Base-by-base conservation (phyloP, 2,797 vertebrate genomes). In the Uromys caudimaculatus region DNA sequence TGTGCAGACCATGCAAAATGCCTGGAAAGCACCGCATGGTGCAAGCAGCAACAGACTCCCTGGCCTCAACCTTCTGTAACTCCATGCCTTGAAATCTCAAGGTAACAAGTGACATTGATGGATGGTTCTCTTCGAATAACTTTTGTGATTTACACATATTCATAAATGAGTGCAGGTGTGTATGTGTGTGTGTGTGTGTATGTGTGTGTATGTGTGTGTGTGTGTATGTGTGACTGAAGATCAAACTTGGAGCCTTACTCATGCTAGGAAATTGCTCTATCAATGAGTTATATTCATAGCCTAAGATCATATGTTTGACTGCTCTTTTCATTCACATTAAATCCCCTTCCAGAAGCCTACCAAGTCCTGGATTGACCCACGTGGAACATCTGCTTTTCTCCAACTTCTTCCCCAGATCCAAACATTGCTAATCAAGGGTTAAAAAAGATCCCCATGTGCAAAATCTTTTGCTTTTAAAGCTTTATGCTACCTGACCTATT, bases 401-500 rank as follows among this genome's bases (percentile, higher is more conserved):
- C 54, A 19, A 69, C 35, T 17, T 62, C 24, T 92, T 35, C 35
- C 35, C 73, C 35, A 69, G 32, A 24, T 41, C 62, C 60, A 89
- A 92, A 73, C 60, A 14, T 50, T 89, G 32, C 52, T 90, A 91
- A 83, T 50, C 79, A 83, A 85, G 29, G 5, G 78, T 94, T 96
- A 90, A 64, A 64, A 29, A 85, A 75, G 60, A 77, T 54, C n/a
- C 54, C 32, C 44, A 17, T 77, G 56, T 17, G 19, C 54, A 85
- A 94, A 71, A 84, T 78, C 60, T 82, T 95, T 79, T 52, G 38
- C 35, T 91, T 87, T 88, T 62, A 91, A 95, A 96, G 82, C 75
- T 79, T 85, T 93, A 81, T 93, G 81, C 47, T 93, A n/a, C 77
- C 38, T 92, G 91, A 91, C 54, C 76, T 94, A 81, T 91, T 95